Percentiles rank a stretch among this genome's conserved stretches.
Conservation (phyloP, 2,797 vertebrate genomes). For the Manis crassicaudata region DNA sequence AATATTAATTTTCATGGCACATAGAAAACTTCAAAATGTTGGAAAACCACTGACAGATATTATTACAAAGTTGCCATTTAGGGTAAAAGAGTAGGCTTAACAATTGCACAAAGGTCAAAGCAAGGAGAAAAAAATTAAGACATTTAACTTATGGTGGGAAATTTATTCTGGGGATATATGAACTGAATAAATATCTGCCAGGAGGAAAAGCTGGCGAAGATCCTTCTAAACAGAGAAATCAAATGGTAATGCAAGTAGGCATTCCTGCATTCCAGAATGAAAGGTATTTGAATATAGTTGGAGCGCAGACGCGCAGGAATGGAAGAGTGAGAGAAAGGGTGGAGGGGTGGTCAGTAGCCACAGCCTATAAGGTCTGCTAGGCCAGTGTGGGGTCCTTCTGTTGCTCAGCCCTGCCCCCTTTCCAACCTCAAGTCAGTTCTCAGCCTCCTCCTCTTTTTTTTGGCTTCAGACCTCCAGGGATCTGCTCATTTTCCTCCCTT, state of each 20-base stretch:
- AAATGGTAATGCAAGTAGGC: neutral
- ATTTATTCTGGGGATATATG: neutral
- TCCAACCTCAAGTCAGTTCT: too few species aligned
- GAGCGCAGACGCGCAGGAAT: neutral
- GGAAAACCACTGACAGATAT: neutral
- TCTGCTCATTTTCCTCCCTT: neutral
- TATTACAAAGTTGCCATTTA: neutral
- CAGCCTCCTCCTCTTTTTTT: neutral
- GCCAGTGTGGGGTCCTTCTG: neutral
- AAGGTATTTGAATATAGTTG: neutral
- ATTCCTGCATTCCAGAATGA: neutral
- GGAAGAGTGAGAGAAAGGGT: neutral
- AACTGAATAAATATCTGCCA: neutral
- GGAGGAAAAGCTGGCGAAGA: neutral
- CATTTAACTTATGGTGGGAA: neutral
- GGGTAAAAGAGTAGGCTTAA: neutral
- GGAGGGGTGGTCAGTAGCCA: neutral
- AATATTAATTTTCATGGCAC: conserved; percentile 8
- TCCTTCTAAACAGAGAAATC: neutral
- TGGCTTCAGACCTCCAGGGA: neutral
- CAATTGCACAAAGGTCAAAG: neutral
- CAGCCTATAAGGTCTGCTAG: neutral
- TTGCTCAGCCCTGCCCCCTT: neutral
- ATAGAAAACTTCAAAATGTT: neutral
- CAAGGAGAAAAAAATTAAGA: neutral